Conservation (phyloP, 2,113 vertebrate genomes). For the Notarius lentiginosus region DNA sequence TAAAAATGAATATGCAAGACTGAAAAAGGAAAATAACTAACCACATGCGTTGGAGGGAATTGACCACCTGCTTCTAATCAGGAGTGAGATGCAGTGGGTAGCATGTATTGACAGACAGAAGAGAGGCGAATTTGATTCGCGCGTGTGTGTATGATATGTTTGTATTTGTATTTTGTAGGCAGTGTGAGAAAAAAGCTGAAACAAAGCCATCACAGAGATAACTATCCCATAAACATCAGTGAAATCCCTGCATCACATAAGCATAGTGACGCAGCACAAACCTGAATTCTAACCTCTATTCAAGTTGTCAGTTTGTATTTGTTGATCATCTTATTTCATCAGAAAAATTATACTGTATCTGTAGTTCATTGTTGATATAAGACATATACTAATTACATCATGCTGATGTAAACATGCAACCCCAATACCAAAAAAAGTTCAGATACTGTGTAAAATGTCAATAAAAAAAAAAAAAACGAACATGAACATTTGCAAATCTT, state of each 20-base stretch:
- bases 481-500: too few relatives aligned
- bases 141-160: neutral
- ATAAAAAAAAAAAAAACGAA: too few relatives aligned
- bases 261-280: neutral
- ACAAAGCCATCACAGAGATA: constrained; percentile 33
- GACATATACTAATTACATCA: constrained; percentile 22
- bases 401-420: neutral
- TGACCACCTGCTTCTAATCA: constrained; percentile 46
- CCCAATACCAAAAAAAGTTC: too few relatives aligned
- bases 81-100: constrained; percentile 21
- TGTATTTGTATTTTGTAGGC: neutral
- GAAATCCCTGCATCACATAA: neutral
- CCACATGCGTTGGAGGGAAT: constrained; percentile 12
- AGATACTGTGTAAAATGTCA: too few relatives aligned
- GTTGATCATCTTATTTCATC: neutral
- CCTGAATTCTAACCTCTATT: neutral
- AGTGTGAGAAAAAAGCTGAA: constrained; percentile 3
- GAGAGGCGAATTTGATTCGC: neutral
- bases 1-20: constrained; percentile 52
- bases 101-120: constrained; percentile 5
- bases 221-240: neutral
- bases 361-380: neutral
- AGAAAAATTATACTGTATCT: neutral
- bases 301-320: constrained; percentile 9
- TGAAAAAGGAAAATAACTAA: neutral